These are phyloP conservation scores for Actias luna DNA, from an alignment of 2,888 invertebrate genomes.

Conservation along the genomic window DNA sequence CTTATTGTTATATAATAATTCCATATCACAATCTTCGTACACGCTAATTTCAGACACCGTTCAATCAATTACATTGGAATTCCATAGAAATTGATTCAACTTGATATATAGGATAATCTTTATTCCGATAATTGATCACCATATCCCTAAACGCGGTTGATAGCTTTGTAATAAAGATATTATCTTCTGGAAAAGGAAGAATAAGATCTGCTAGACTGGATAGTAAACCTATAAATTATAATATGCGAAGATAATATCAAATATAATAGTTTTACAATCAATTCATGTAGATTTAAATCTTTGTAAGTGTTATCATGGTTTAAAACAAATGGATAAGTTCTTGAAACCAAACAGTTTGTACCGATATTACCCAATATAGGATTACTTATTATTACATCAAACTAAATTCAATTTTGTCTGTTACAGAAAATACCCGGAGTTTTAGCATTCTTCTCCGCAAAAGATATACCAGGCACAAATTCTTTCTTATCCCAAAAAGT, in stretches of 20 bases:
- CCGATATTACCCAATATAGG: background rate
- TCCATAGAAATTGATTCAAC: too few species aligned
- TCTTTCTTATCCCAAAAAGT: constrained; percentile 61
- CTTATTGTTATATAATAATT: too few species aligned
- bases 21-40: too few species aligned
- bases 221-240: background rate
- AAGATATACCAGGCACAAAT: constrained; percentile 87
- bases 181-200: too few species aligned
- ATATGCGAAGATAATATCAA: background rate
- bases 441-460: constrained; percentile 83
- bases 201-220: too few species aligned
- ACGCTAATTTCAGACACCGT: too few species aligned
- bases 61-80: too few species aligned
- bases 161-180: too few species aligned
- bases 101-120: too few species aligned
- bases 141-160: too few species aligned
- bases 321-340: background rate
- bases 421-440: constrained; percentile 84
- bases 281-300: background rate
- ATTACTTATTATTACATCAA: background rate
- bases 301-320: background rate
- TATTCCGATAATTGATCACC: too few species aligned
- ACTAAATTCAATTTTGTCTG: background rate
- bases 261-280: background rate
- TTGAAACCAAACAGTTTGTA: background rate